Conservation (phyloP, 1,140 invertebrate species). For the Drosophila ironensis region DNA sequence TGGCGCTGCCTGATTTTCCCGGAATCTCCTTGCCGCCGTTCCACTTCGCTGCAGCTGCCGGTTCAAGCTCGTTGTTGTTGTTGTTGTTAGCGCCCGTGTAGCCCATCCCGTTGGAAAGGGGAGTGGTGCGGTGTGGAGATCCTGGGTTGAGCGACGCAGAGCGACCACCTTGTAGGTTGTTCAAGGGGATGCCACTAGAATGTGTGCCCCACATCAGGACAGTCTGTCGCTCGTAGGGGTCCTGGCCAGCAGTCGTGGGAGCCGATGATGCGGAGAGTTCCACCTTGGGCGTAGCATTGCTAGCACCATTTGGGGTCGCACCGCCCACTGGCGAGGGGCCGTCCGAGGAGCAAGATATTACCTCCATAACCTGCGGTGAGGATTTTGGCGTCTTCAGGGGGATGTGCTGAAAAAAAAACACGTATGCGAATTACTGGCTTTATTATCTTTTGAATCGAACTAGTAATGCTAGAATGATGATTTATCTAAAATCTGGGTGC, state of each 20-base stretch:
- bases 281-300: slow-evolving; percentile 82
- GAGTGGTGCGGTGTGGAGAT: slow-evolving; percentile 68
- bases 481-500: too few species aligned
- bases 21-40: slow-evolving; percentile 65
- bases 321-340: slow-evolving; percentile 67
- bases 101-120: slow-evolving; percentile 64
- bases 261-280: slow-evolving; percentile 64
- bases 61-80: slow-evolving; percentile 63
- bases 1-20: slow-evolving; percentile 56
- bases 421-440: too few species aligned
- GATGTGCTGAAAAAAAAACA: slow-evolving; percentile 55
- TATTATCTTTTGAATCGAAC: too few species aligned
- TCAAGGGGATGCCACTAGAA: slow-evolving; percentile 68
- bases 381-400: slow-evolving; percentile 80
- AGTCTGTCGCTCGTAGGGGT: slow-evolving; percentile 88
- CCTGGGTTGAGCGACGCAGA: slow-evolving; percentile 66
- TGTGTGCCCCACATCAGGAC: slow-evolving; percentile 92
- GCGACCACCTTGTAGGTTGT: slow-evolving; percentile 44
- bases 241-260: slow-evolving; percentile 22
- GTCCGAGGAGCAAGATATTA: slow-evolving; percentile 79
- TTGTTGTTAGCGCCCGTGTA: slow-evolving; percentile 55
- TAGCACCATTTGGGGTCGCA: slow-evolving; percentile 49
- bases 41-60: slow-evolving; percentile 62
- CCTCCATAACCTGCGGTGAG: slow-evolving; percentile 80
- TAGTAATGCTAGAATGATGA: too few species aligned